phyloP scores from a whole-genome alignment of 30 jellyfish, hydroid and myxozoan species.

The Aurelia sp. region DNA sequence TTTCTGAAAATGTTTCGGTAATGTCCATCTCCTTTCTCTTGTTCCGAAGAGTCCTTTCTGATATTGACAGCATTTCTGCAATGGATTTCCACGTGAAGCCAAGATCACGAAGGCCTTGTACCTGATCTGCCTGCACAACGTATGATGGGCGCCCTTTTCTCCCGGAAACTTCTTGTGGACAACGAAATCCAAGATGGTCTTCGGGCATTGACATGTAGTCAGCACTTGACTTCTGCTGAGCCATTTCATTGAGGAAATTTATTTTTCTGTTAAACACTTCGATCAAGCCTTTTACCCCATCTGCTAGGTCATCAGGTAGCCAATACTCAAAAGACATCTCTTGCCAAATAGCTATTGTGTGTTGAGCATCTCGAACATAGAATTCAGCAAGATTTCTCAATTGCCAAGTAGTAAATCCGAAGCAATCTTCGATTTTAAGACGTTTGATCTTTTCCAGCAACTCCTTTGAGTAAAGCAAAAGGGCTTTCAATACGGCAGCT shows the following conservation, averaged over 20 bases:
- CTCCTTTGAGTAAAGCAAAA: constrained; percentile 16
- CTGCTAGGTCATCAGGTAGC: background rate
- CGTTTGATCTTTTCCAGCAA: constrained; percentile 1
- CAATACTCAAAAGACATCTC: background rate
- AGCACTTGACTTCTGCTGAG: constrained; percentile 9
- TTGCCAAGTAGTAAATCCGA: background rate
- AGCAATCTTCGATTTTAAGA: background rate
- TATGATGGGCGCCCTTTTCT: constrained; percentile 30
- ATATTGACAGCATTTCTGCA: constrained; percentile 21
- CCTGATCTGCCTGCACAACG: background rate
- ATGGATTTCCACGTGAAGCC: constrained; percentile 26
- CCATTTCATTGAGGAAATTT: background rate
- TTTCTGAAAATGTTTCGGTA: constrained; percentile 12
- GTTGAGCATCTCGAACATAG: background rate
- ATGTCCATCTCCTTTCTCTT: constrained; percentile 25
- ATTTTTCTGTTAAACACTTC: background rate
- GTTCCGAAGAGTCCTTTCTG: constrained; percentile 7
- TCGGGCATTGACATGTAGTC: background rate
- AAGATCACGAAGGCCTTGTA: constrained; percentile 20
- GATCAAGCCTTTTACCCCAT: background rate
- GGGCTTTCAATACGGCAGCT: background rate
- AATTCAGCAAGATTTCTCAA: background rate
- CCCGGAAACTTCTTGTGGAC: constrained; percentile 19
- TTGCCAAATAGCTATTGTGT: background rate
- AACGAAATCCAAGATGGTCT: background rate